A percentile compares a stretch with the other conserved stretches of the same genome.
phyloP scores from a whole-genome alignment of 2,888 invertebrate genomes.

The Hymenopus coronatus region DNA sequence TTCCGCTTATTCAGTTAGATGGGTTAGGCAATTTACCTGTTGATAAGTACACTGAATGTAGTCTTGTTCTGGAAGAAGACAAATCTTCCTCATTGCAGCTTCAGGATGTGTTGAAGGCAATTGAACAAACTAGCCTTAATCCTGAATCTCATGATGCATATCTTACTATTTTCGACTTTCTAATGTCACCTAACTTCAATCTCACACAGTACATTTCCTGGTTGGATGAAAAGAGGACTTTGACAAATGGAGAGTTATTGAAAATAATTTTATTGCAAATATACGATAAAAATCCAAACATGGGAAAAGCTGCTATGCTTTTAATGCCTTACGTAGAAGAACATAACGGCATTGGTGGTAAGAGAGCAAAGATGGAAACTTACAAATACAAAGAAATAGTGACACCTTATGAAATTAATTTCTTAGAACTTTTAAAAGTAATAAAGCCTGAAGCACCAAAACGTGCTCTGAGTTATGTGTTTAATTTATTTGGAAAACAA shows the following conservation, averaged over 20 bases:
- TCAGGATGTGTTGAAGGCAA: neutral
- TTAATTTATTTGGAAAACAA: conserved; percentile 2
- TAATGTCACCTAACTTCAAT: neutral
- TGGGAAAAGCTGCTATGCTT: neutral
- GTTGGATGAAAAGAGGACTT: conserved; percentile 2
- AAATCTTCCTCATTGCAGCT: neutral
- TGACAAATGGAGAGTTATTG: conserved; percentile 8
- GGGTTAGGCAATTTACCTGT: neutral
- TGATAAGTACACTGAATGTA: neutral
- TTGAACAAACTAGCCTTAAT: neutral
- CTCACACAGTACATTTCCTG: conserved; percentile 1
- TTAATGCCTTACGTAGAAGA: conserved; percentile 4
- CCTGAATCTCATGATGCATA: neutral
- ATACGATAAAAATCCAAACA: neutral
- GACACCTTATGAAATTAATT: conserved; percentile 14
- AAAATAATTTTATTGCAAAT: neutral
- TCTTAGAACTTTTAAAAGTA: conserved; percentile 1
- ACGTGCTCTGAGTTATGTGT: neutral
- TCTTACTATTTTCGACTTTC: neutral
- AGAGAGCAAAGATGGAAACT: neutral
- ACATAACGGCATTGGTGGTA: neutral
- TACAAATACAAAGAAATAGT: neutral
- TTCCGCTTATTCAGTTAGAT: neutral
- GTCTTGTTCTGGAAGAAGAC: neutral
- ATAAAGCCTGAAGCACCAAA: conserved; percentile 17